Conservation (phyloP, 2,797 vertebrate species). For the Remorina albescens region DNA sequence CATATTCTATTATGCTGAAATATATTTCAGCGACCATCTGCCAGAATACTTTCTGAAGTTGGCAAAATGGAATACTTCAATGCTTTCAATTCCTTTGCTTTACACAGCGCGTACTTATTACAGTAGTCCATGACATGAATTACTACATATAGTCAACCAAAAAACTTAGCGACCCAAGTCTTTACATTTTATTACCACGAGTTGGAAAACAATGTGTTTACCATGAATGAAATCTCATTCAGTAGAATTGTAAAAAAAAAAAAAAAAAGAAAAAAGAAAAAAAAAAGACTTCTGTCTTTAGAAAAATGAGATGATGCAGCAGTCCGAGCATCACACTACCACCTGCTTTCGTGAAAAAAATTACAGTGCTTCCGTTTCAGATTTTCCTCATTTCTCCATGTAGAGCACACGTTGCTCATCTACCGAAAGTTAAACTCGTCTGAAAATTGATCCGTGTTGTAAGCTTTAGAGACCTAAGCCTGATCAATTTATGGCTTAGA, state of each 20-base stretch:
- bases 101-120: conserved; percentile 85
- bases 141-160: conserved; percentile 79
- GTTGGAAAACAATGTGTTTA: conserved; percentile 76
- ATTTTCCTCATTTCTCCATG: conserved; percentile 42
- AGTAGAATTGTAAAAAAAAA: conserved; percentile 73
- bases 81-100: conserved; percentile 77
- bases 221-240: conserved; percentile 77
- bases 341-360: conserved; percentile 78
- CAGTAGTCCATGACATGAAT: conserved; percentile 90
- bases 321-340: conserved; percentile 73
- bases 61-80: conserved; percentile 79
- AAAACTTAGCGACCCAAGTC: conserved; percentile 76
- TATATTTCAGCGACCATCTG: conserved; percentile 78
- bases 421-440: conserved; percentile 49
- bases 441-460: conserved; percentile 44
- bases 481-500: conserved; percentile 71
- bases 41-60: conserved; percentile 76
- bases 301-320: conserved; percentile 78
- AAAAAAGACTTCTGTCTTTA: conserved; percentile 70
- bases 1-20: conserved; percentile 77
- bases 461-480: conserved; percentile 64
- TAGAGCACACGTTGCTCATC: conserved; percentile 49
- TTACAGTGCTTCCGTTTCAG: conserved; percentile 81
- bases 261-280: no score
- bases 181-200: conserved; percentile 80